Evolutionary conservation across 2,113 vertebrate species (phyloP), one percentile per base, ranked within the genome.

Genomic region (Alligator sinensis): DNA sequence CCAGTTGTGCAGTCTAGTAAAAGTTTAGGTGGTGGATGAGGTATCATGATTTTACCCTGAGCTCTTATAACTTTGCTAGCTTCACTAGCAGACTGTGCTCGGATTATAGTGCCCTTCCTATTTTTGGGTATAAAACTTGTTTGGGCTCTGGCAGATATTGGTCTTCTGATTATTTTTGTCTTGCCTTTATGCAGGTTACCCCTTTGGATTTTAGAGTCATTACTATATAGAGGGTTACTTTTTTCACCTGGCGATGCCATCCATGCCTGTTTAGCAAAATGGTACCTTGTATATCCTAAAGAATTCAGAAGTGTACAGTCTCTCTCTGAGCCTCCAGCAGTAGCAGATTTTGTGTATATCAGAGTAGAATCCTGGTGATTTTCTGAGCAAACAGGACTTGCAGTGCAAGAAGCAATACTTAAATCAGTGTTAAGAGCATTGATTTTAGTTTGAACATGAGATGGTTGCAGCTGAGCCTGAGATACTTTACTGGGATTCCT

Each of bases 221-320:
- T 85, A n/a, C 60, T 87, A 88, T 54, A 80, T 63, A 90, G 54
- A 63, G 87, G 60, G 80, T 96, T 96, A 79, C 72, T 95, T 91
- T 98, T 98, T 94, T 98, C 98, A 89, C 96, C 96, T 95, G 96
- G 96, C 81, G 98, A 96, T 93, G 98, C 91, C 95, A 98, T 87
- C 99, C 98, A 99, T 54, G 98, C 97, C 93, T 98, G 98, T 96
- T 98, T 98, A 92, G 98, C 96, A 97, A 98, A 96, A 83, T 93
- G 96, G 94, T 96, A 95, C 91, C 88, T 94, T n/a, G 96, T 61
- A 90, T 97, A 93, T 58, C 74, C 80, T 91, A 96, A 88, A 66
- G 91, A 91, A 92, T 96, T 97, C 85, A 77, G 90, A 92, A 94
- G 57, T 6, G 6, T 60, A 58, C 79, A 85, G 89, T 96, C 95